Percentiles rank a stretch among this genome's conserved stretches.
These are phyloP conservation scores for Archilochus colubris DNA, from an alignment of 2,113 vertebrate genomes.

Conservation along the genomic window DNA sequence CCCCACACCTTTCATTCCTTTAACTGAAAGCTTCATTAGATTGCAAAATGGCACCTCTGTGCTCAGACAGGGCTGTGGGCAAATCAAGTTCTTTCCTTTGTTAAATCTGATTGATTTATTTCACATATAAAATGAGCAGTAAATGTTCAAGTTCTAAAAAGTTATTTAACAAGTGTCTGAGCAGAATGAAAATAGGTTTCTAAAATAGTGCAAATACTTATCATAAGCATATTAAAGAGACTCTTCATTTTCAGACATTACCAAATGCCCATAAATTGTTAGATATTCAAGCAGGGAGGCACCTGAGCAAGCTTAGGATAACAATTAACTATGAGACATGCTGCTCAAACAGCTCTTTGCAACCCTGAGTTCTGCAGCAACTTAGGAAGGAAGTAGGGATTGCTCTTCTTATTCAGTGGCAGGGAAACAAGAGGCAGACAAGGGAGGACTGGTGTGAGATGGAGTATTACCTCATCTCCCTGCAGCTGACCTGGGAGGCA, in stretches of 20 bases:
- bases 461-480: background rate
- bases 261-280: constrained; percentile 62
- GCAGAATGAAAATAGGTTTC: constrained; percentile 60
- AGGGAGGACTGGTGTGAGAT: background rate
- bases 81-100: constrained; percentile 65
- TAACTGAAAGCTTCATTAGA: constrained; percentile 61
- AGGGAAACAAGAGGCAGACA: background rate
- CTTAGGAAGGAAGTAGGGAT: background rate
- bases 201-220: constrained; percentile 64
- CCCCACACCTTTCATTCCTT: constrained; percentile 5
- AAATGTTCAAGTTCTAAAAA: constrained; percentile 63
- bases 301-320: constrained; percentile 40
- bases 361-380: background rate
- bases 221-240: constrained; percentile 64
- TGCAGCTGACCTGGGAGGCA: background rate
- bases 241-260: constrained; percentile 36
- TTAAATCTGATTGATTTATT: constrained; percentile 71
- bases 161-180: constrained; percentile 63
- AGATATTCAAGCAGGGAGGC: constrained; percentile 1
- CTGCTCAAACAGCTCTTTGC: background rate
- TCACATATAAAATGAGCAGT: constrained; percentile 60
- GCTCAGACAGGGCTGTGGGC: constrained; percentile 54
- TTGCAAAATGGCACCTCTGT: constrained; percentile 62
- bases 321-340: background rate
- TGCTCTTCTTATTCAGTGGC: background rate